Base-by-base conservation (phyloP, 2,113 vertebrate species). In the Mesoclemmys tuberculata region DNA sequence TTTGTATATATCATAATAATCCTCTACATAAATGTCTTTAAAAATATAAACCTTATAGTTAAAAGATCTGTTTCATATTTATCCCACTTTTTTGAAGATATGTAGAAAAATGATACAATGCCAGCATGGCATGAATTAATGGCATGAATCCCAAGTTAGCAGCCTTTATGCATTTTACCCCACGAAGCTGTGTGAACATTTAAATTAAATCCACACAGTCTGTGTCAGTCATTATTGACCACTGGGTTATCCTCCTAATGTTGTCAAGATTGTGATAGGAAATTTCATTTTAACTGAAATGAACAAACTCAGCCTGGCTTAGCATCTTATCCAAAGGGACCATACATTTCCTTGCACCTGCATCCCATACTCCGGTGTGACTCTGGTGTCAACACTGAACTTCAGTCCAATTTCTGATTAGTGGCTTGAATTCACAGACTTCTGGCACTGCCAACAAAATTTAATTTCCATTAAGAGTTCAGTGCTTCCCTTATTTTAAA, bases 1-100 rank as follows among this genome's bases (percentile, higher is more conserved):
- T 61, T 6, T 4, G 6, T 61, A 2, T 49, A 0, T 27, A 13
- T 16, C 24, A 0, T 29, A 48, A 5, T 82, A 9, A 3, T n/a
- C 26, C 12, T 24, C 54, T 86, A 12, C 5, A 10, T 52, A 80
- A 64, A 27, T 61, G 10, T 26, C 77, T 46, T 3, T 10, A 19
- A n/a, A 41, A 24, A 19, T 52, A 6, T 4, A 9, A 88, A 29
- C 74, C 26, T 2, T 11, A 19, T 24, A 51, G 31, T 0, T 80
- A 31, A 41, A 2, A 5, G 38, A 5, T 58, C 31, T 2, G 19
- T 3, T 79, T 87, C 48, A 87, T 91, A 77, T 46, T n/a, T 52
- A 51, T 80, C 31, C 6, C 26, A 24, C 41, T 29, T 1, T 68
- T 48, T 44, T 71, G 87, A 80, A 49, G n/a, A 35, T 56, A 27